Evolutionary conservation across 2,888 invertebrate species (phyloP), one percentile per base, ranked within the genome.

Genomic region (Pristionchus mayeri): DNA sequence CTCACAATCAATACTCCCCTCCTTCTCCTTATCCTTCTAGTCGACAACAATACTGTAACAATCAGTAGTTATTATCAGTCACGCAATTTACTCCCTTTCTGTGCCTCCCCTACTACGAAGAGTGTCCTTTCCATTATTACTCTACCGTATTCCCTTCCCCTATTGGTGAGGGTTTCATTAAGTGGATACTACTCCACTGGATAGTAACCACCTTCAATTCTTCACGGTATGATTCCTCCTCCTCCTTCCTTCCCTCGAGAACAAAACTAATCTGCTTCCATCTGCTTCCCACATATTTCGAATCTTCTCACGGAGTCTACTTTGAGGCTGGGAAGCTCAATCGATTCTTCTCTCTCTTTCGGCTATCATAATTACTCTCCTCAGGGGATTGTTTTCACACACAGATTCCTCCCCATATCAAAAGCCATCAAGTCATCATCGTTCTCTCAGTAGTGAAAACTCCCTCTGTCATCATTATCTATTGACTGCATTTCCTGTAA

Each of bases 21-120:
- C 37, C 40, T 40, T 67, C 67, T 67, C 67, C 16, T 40, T 21
- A 16, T 37, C 27, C 37, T 67, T 67, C 67, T n/a, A 34, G 37
- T 67, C 67, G 37, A 67, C 67, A 40, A 67, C 67, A 67, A 67
- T 67, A 67, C 67, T 37, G 67, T 67, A 67, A 37, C 67, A 67
- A 67, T 67, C 67, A 67, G 67, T 67, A n/a, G 67, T 67, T 67
- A 67, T 67, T 67, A 67, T 67, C 67, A 7, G 37, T 60, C 40
- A 67, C 37, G 67, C 37, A 34, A 37, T 67, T 67, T 67, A 37
- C 21, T 67, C 67, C 40, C 67, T n/a, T 60, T 60, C 27, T 30
- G 13, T 27, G 6, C 13, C 44, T 44, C 44, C 44, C 44, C 54
- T 21, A 21, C 21, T 21, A n/a, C n/a, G 4, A n/a, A 18, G 54